Conservation (phyloP, 2,113 vertebrate species). For the Salvelinus fontinalis region DNA sequence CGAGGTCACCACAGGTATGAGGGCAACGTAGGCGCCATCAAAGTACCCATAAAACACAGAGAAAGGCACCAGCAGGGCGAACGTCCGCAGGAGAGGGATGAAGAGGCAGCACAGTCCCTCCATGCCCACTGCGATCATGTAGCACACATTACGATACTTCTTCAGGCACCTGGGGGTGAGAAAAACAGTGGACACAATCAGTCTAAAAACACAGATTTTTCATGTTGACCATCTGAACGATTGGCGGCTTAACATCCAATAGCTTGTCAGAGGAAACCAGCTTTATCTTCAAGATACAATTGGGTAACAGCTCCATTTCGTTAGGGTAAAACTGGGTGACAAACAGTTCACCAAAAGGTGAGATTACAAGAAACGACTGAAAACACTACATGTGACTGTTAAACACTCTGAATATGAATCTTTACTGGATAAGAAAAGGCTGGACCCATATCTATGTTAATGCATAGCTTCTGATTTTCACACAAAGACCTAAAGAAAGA, state of each 20-base stretch:
- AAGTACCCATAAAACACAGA: slow-evolving; percentile 94
- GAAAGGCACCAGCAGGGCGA: slow-evolving; percentile 86
- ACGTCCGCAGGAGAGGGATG: slow-evolving; percentile 79
- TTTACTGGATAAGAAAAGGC: no score
- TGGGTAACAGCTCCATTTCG: background rate
- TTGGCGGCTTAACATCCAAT: background rate
- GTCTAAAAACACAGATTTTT: background rate
- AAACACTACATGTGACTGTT: no score
- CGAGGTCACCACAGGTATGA: slow-evolving; percentile 92
- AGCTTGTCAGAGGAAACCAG: background rate
- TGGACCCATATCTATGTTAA: no score
- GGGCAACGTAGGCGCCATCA: slow-evolving; percentile 90
- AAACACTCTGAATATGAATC: no score
- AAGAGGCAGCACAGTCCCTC: slow-evolving; percentile 91
- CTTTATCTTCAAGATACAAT: no score
- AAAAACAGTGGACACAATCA: background rate
- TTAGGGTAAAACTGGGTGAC: no score
- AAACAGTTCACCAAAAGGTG: background rate
- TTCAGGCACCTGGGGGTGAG: slow-evolving; percentile 80
- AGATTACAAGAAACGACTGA: background rate
- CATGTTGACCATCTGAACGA: background rate
- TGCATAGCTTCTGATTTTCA: no score
- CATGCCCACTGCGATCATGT: slow-evolving; percentile 85
- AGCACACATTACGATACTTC: slow-evolving; percentile 81
- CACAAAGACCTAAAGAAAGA: background rate